Conservation (phyloP, 2,888 invertebrate genomes). For the Limnephilus rhombicus region DNA sequence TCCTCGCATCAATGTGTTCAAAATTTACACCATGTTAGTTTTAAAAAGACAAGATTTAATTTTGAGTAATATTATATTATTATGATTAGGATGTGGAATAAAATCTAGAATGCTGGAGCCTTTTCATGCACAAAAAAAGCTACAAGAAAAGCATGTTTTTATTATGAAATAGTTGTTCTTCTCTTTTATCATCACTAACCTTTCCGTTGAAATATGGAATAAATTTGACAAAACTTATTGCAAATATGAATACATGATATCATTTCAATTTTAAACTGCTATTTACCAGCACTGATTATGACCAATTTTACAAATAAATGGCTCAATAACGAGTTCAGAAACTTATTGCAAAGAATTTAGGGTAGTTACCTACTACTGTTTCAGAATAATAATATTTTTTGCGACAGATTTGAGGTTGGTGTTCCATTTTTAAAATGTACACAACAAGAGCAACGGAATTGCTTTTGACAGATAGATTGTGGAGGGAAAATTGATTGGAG, state of each 20-base stretch:
- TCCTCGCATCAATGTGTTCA: neutral
- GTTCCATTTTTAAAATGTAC: neutral
- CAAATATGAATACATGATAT: neutral
- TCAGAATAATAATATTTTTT: neutral
- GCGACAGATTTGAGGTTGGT: neutral
- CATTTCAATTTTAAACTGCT: neutral
- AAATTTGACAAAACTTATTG: neutral
- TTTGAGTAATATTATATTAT: neutral
- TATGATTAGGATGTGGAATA: neutral
- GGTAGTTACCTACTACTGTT: neutral
- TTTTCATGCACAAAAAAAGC: neutral
- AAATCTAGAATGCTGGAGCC: neutral
- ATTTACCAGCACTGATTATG: neutral
- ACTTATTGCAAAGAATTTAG: neutral
- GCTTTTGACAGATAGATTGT: neutral
- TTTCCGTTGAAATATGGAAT: neutral
- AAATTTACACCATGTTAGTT: neutral
- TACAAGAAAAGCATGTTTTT: neutral
- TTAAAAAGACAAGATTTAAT: neutral
- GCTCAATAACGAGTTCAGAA: neutral
- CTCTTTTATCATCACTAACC: conserved; percentile 1
- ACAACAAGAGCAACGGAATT: neutral
- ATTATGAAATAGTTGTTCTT: neutral
- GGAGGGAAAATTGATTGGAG: neutral
- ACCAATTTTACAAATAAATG: neutral